Base-by-base conservation (phyloP, 2,888 invertebrate species). In the Apocheima hispidaria region DNA sequence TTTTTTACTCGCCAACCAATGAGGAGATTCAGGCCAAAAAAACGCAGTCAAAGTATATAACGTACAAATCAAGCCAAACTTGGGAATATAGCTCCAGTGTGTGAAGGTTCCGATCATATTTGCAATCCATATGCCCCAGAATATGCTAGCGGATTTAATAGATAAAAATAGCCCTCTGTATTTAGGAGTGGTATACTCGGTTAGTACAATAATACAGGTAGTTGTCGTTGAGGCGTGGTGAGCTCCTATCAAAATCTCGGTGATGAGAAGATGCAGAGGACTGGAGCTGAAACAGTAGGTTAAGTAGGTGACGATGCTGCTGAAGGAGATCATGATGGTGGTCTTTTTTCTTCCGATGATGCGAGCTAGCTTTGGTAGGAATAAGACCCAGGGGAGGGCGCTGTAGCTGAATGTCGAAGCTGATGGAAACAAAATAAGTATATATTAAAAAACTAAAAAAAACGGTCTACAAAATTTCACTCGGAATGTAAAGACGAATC, bases 91-190 rank as follows among this genome's bases (percentile, higher is more conserved):
- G 0, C n/a, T 18, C 56, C 56, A 56, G 21, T 56, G 38, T 1
- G 48, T 18, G 28, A 48, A 49, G 12, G 48, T 56, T 0, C 56
- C 56, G 5, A 49, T 56, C 4, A 40, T 40, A 16, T 56, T 56
- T 7, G 56, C 38, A 1, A 56, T 7, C 56, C 56, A 56, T 2
- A 56, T 33, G 4, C 56, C 56, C 56, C 56, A 56, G 12, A 56
- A 56, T 4, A 48, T 38, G 4, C 48, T 56, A 0, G 56, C 56
- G 3, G 56, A 48, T 40, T 56, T 56, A 6, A 56, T 56, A 10
- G 40, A 16, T 6, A 56, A 16, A 16, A 56, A 56, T 6, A 56
- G 14, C 0, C 56, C 56, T 16, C 56, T 12, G 16, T 40, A 20
- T 35, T 20, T 14, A 21, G 56, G 56, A 7, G 12, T 38, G 0